A percentile compares a stretch with the other conserved stretches of the same genome.
Evolutionary conservation across 2,888 invertebrate genomes (phyloP).

Genomic region (Gastracanthus pulcherrimus): DNA sequence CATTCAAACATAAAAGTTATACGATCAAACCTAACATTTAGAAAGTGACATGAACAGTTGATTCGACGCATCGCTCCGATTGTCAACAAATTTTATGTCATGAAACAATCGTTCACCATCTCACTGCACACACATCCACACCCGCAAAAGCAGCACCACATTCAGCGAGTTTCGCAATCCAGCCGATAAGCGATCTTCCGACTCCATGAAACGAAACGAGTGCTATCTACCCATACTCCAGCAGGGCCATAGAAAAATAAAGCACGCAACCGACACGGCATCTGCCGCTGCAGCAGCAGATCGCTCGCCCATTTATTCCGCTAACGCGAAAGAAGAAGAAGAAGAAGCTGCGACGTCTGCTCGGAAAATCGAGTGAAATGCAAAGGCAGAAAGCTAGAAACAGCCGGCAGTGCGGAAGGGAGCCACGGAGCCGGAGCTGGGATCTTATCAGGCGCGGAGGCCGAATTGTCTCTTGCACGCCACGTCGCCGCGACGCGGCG

Average conservation of each 20-base stretch:
- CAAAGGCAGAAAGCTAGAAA: too few relatives aligned
- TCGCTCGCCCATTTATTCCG: neutral
- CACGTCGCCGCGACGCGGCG: neutral
- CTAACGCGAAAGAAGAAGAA: too few relatives aligned
- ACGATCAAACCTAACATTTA: too few relatives aligned
- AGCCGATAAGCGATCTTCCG: neutral
- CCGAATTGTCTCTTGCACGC: slow-evolving; percentile 39
- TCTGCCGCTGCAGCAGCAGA: neutral
- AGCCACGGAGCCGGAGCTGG: neutral
- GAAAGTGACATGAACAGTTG: too few relatives aligned
- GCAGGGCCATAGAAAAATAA: neutral
- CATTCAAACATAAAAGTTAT: too few relatives aligned
- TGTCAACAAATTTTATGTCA: too few relatives aligned
- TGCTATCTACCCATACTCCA: too few relatives aligned
- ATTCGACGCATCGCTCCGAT: too few relatives aligned
- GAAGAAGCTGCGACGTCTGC: slow-evolving; percentile 1
- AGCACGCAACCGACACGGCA: too few relatives aligned
- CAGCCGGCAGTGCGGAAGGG: neutral
- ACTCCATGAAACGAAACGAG: too few relatives aligned
- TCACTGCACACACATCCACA: neutral
- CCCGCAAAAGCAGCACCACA: too few relatives aligned
- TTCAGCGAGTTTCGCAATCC: neutral
- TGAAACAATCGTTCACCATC: neutral
- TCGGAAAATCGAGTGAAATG: slow-evolving; percentile 22
- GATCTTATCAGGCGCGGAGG: neutral